These are phyloP conservation scores for Drosophila leontia DNA, from an alignment of 1,140 invertebrate genomes.

Conservation along the genomic window DNA sequence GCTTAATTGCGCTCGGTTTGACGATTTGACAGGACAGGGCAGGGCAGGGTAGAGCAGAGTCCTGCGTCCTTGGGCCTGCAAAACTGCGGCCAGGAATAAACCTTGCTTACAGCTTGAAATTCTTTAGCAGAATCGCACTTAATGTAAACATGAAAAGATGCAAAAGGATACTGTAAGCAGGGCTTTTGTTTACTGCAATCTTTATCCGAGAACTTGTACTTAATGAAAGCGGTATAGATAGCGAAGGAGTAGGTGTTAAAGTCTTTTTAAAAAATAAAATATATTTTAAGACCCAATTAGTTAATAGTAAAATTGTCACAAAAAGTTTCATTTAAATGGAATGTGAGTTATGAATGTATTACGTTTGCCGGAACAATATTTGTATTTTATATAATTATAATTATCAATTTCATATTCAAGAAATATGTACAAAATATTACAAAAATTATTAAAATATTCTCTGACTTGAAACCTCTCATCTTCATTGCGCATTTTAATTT, in stretches of 20 bases:
- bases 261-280: too few species aligned
- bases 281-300: neutral
- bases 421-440: too few species aligned
- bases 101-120: conserved; percentile 14
- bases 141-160: conserved; percentile 1
- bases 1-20: conserved; percentile 59
- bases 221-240: neutral
- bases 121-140: neutral
- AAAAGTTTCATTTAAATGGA: too few species aligned
- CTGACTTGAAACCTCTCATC: too few species aligned
- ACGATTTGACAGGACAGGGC: conserved; percentile 29
- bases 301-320: neutral
- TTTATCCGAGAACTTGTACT: neutral
- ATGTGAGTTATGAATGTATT: neutral
- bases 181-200: conserved; percentile 6
- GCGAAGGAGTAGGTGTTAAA: too few species aligned
- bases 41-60: neutral
- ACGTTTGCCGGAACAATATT: neutral
- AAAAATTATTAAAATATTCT: neutral
- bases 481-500: neutral
- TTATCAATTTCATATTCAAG: too few species aligned
- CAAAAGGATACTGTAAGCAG: neutral
- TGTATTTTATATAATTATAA: neutral
- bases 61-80: conserved; percentile 1
- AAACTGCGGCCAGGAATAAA: conserved; percentile 11